phyloP scores from a whole-genome alignment of 1,140 invertebrate species.

The Drosophila lini region DNA sequence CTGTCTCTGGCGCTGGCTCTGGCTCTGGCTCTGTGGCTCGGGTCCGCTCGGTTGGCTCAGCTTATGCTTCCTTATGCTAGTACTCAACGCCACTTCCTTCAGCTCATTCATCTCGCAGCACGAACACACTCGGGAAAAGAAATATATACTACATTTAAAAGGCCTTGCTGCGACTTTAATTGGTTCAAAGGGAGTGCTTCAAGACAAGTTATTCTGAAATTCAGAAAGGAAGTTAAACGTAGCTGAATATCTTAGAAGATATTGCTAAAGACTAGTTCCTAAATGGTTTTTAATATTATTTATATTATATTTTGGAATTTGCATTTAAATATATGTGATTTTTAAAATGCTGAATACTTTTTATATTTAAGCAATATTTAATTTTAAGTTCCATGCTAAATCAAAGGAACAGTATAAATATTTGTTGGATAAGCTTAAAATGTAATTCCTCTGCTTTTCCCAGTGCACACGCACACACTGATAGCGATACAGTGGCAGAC shows the following conservation, averaged over 20 bases:
- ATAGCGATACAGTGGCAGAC: constrained; percentile 37
- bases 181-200: not conserved
- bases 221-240: not conserved
- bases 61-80: constrained; percentile 78
- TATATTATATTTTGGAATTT: too few species aligned
- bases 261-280: not conserved
- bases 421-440: not conserved
- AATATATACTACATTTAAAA: not conserved
- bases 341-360: not conserved
- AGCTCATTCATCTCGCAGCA: constrained; percentile 73
- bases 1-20: constrained; percentile 10
- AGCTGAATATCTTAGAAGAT: not conserved
- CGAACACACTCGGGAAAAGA: constrained; percentile 35
- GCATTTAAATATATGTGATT: too few species aligned
- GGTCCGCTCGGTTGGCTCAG: constrained; percentile 52
- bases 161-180: not conserved
- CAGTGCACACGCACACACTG: constrained; percentile 33
- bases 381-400: not conserved
- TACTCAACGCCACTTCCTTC: constrained; percentile 80
- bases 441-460: not conserved
- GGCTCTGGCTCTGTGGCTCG: constrained; percentile 16
- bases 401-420: not conserved
- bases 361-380: not conserved
- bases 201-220: not conserved
- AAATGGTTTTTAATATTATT: too few species aligned